phyloP scores from a whole-genome alignment of 2,888 invertebrate species.

The Caenorhabditis auriculariae region DNA sequence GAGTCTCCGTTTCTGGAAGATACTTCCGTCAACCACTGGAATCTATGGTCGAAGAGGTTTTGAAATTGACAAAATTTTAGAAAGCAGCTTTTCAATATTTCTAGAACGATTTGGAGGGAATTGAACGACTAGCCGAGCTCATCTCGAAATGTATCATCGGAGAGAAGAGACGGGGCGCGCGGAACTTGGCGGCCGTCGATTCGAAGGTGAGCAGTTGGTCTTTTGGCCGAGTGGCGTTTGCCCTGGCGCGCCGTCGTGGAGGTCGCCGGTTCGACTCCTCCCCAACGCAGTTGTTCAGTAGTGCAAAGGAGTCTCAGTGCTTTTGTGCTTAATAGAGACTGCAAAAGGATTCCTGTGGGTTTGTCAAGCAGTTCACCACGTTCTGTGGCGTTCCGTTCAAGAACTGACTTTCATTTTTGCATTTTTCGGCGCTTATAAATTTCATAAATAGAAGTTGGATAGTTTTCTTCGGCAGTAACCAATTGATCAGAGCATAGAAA shows the following conservation, averaged over 20 bases:
- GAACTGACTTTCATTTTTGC: constrained; percentile 23
- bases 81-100: too few species aligned
- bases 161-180: constrained; percentile 11
- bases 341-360: constrained; percentile 14
- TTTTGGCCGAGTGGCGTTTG: too few species aligned
- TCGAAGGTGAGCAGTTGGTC: constrained; percentile 18
- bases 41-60: constrained; percentile 11
- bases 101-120: constrained; percentile 18
- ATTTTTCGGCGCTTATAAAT: constrained; percentile 1
- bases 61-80: too few species aligned
- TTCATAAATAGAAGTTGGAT: too few species aligned
- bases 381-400: constrained; percentile 31
- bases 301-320: constrained; percentile 16
- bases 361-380: constrained; percentile 31
- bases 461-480: too few species aligned
- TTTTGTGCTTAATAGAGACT: constrained; percentile 29
- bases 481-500: too few species aligned
- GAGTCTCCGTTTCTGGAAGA: constrained; percentile 19
- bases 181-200: background rate
- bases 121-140: constrained; percentile 17
- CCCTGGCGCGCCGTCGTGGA: too few species aligned
- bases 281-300: constrained; percentile 29
- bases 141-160: constrained; percentile 21
- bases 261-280: constrained; percentile 11
- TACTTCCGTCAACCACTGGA: constrained; percentile 13